These are phyloP conservation scores for Dipodomys ordii DNA, from an alignment of 2,113 vertebrate genomes.

Conservation along the genomic window DNA sequence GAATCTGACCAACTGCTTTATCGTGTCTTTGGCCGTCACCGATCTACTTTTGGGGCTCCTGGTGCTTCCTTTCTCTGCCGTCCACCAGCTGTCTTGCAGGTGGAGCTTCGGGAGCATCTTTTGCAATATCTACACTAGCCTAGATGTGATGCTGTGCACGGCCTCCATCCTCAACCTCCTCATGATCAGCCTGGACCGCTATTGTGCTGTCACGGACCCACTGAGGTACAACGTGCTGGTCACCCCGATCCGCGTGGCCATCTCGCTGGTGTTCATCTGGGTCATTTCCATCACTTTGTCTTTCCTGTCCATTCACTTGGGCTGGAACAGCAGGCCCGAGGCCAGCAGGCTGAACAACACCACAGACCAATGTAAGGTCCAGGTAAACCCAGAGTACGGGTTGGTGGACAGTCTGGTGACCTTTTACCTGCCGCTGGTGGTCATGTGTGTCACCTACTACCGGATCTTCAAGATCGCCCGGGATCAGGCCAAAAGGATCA, in stretches of 20 bases:
- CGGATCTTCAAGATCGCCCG: conserved; percentile 94
- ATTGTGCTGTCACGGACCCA: conserved; percentile 93
- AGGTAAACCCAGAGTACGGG: conserved; percentile 92
- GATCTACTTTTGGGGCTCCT: conserved; percentile 95
- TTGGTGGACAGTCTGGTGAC: conserved; percentile 93
- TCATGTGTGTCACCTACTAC: conserved; percentile 96
- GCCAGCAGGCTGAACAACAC: conserved; percentile 15
- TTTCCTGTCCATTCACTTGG: conserved; percentile 96
- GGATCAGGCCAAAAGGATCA: conserved; percentile 93
- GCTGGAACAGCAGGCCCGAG: conserved; percentile 95
- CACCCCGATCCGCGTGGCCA: conserved; percentile 87
- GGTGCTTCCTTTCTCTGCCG: conserved; percentile 96
- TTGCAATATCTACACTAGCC: conserved; percentile 95
- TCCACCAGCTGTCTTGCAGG: conserved; percentile 87
- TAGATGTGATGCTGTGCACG: conserved; percentile 98
- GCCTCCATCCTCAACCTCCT: conserved; percentile 98
- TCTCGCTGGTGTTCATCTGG: conserved; percentile 92
- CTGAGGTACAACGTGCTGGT: conserved; percentile 93
- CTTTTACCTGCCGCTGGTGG: conserved; percentile 94
- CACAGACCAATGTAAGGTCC: conserved; percentile 87
- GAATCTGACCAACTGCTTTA: conserved; percentile 96
- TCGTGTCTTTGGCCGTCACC: conserved; percentile 94
- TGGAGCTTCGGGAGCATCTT: conserved; percentile 91
- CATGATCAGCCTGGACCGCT: conserved; percentile 96
- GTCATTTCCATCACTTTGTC: conserved; percentile 93